phyloP scores from a whole-genome alignment of 2,888 invertebrate genomes.

The Branchinecta sandiegonensis region DNA sequence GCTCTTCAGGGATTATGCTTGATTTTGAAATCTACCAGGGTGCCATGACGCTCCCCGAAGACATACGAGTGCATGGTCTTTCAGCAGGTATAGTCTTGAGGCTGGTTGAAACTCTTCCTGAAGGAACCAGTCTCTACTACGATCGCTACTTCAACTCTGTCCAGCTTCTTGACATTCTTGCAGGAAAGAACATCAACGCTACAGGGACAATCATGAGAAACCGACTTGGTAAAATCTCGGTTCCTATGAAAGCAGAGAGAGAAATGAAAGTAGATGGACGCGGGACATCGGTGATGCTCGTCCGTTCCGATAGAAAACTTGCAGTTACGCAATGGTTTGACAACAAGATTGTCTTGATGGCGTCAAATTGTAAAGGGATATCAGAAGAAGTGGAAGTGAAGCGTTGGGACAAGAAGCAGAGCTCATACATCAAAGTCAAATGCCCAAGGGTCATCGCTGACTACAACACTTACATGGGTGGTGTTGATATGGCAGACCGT shows the following conservation, averaged over 20 bases:
- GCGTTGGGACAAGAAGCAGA: conserved; percentile 26
- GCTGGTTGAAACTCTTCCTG: conserved; percentile 22
- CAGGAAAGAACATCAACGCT: conserved; percentile 25
- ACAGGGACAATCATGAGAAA: conserved; percentile 28
- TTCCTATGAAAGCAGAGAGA: neutral
- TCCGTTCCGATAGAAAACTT: neutral
- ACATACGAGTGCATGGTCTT: neutral
- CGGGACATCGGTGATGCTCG: neutral
- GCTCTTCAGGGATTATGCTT: conserved; percentile 27
- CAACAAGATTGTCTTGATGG: neutral
- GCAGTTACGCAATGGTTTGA: neutral
- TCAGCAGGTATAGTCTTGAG: conserved; percentile 26
- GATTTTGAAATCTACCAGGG: conserved; percentile 31
- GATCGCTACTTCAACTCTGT: conserved; percentile 28
- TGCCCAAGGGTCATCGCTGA: conserved; percentile 30
- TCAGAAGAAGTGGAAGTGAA: conserved; percentile 27
- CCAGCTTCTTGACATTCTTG: conserved; percentile 26
- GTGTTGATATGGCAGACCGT: conserved; percentile 30
- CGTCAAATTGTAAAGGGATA: conserved; percentile 26
- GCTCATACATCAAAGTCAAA: conserved; percentile 26
- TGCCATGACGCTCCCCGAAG: conserved; percentile 24
- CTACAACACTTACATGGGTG: conserved; percentile 31
- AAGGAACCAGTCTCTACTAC: too few species aligned
- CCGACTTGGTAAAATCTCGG: conserved; percentile 26
- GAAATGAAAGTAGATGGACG: neutral